Evolutionary conservation across 2,113 vertebrate species (phyloP), one percentile per base, ranked within the genome.

Genomic region (Sialia sialis): DNA sequence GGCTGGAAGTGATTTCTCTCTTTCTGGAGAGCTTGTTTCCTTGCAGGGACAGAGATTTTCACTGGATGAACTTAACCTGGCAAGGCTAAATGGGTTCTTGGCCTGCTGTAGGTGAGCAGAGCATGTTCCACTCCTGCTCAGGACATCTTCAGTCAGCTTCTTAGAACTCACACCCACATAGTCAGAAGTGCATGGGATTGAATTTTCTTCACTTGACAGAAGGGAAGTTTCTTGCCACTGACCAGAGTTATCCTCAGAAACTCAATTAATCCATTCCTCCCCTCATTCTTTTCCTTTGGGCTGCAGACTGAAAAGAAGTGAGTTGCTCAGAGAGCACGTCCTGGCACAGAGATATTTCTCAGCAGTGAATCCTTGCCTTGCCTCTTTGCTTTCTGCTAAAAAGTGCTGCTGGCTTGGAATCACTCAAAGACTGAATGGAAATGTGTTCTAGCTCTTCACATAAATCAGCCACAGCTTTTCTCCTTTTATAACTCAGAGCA

Each of bases 101-200:
- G 32, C 41, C 23, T 89, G 52, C n/a, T 54, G 0, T 26, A 26
- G 77, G 16, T 74, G 26, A 78, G 64, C 59, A 77, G 46, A 80
- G 6, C 9, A 3, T 48, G 30, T 51, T 39, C 9, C 66, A 0
- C 19, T 58, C n/a, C 5, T 18, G 13, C 26, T 84, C 7, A 17
- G 46, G 34, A 8, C 7, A 1, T 66, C 20, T 39, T 73, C 49
- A 70, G 46, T 54, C 22, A 46, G 0, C 32, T 75, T 25, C 29
- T 43, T n/a, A 7, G 27, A 49, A 32, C 25, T 76, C 27, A 41
- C 16, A 25, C 34, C 16, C 13, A 36, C 16, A 10, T 2, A 38
- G 23, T 34, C 41, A 26, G 25, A 30, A 30, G 14, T 58, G 44
- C 6, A 9, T 15, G 19, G 18, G 25, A 25, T 46, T 22, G 46